A percentile compares a stretch with the other conserved stretches of the same genome.
Conservation (phyloP, 2,797 vertebrate species). For the Sciaenops ocellatus region DNA sequence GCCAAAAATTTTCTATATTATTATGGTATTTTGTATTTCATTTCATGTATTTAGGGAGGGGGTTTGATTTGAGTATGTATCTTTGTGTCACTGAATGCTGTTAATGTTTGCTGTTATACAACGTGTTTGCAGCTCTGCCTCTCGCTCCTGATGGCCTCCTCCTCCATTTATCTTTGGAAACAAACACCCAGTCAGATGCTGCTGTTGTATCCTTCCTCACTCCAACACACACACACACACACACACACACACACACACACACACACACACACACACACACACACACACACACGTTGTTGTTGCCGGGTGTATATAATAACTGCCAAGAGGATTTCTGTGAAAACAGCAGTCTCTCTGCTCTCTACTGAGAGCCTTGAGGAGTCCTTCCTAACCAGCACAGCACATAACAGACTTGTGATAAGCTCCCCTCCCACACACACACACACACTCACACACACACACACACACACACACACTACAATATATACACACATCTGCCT, state of each 20-base stretch:
- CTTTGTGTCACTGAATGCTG: background rate
- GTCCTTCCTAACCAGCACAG: background rate
- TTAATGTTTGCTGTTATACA: constrained; percentile 31
- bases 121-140: constrained; percentile 13
- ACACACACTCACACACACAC: constrained; percentile 2
- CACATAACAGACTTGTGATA: constrained; percentile 12
- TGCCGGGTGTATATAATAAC: constrained; percentile 16
- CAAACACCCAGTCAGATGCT: constrained; percentile 37
- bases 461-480: background rate
- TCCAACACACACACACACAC: constrained; percentile 13
- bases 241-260: constrained; percentile 16
- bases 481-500: background rate
- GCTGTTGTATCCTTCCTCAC: constrained; percentile 25
- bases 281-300: background rate
- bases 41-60: too few relatives aligned
- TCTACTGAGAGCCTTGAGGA: constrained; percentile 25
- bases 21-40: too few relatives aligned
- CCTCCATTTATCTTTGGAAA: constrained; percentile 54
- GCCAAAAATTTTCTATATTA: too few relatives aligned
- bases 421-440: constrained; percentile 1
- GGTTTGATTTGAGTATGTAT: too few relatives aligned
- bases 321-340: constrained; percentile 21
- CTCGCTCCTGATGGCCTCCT: constrained; percentile 13
- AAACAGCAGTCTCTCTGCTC: constrained; percentile 40
- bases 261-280: constrained; percentile 27